A percentile compares a stretch with the other conserved stretches of the same genome.
phyloP scores from a whole-genome alignment of 2,888 invertebrate genomes.

The Eubasilissa splendida region DNA sequence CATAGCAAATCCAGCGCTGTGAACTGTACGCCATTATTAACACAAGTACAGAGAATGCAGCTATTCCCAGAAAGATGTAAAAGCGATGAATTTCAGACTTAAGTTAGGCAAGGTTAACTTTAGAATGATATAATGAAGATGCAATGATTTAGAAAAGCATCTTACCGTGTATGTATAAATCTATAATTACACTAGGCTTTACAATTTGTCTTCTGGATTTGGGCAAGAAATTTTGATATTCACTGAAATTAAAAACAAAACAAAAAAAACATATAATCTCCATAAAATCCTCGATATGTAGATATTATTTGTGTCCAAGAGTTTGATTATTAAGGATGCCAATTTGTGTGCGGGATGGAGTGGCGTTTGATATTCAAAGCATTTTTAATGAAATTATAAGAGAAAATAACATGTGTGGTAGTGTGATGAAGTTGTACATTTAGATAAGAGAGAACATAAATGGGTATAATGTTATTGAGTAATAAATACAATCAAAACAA shows the following conservation, averaged over 20 bases:
- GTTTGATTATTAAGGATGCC: no score
- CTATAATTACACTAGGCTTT: slow-evolving; percentile 32
- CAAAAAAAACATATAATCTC: slow-evolving; percentile 44
- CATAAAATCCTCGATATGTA: background rate
- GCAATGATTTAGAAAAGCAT: slow-evolving; percentile 35
- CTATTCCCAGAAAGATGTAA: no score
- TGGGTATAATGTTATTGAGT: no score
- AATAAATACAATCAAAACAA: no score
- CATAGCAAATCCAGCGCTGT: no score
- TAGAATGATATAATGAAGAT: no score
- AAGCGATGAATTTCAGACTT: no score
- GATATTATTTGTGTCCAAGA: no score
- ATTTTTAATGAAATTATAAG: background rate
- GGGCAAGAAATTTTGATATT: slow-evolving; percentile 43
- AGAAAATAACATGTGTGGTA: background rate
- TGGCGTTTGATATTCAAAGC: background rate
- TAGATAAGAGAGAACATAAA: no score
- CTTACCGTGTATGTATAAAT: slow-evolving; percentile 41
- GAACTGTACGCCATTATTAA: no score
- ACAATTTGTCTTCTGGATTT: slow-evolving; percentile 45
- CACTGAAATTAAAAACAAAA: slow-evolving; percentile 54
- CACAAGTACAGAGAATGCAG: no score
- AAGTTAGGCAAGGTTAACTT: no score
- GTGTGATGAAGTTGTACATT: background rate
- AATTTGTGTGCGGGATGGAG: background rate